Evolutionary conservation across 2,797 vertebrate genomes (phyloP).

Genomic region (Fringilla coelebs): DNA sequence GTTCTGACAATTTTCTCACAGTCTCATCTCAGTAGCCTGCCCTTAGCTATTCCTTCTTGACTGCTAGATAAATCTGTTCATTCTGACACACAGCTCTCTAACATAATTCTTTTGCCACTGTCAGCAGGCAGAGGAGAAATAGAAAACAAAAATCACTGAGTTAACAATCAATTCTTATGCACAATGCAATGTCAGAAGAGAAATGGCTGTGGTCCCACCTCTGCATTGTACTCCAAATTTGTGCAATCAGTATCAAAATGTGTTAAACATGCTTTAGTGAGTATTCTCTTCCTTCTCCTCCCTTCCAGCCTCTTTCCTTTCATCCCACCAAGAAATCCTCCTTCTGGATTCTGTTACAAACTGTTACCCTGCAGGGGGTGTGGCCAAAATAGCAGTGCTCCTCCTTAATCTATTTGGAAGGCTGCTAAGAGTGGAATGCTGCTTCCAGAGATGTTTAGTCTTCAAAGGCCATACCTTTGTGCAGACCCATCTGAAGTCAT

Average conservation of each 20-base stretch:
- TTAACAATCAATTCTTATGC: neutral
- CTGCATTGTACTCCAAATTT: neutral
- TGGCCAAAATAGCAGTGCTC: neutral
- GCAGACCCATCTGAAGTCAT: neutral
- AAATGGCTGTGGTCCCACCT: neutral
- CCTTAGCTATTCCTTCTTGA: neutral
- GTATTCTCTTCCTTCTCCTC: neutral
- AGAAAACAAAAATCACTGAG: neutral
- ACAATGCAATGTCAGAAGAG: neutral
- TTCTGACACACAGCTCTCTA: neutral
- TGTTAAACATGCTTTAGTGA: neutral
- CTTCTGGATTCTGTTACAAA: neutral
- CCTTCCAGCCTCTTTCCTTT: neutral
- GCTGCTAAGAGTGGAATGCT: neutral
- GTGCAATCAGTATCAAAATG: neutral
- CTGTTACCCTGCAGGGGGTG: neutral
- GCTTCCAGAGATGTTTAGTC: neutral
- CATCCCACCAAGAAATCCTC: neutral
- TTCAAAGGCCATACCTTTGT: neutral
- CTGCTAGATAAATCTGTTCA: neutral
- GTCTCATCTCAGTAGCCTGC: neutral
- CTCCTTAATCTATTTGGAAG: neutral
- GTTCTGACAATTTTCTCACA: constrained; percentile 59
- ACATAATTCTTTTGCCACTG: neutral
- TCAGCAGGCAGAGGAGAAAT: neutral